Conservation (phyloP, 2,113 vertebrate species). For the Enhydra lutris region DNA sequence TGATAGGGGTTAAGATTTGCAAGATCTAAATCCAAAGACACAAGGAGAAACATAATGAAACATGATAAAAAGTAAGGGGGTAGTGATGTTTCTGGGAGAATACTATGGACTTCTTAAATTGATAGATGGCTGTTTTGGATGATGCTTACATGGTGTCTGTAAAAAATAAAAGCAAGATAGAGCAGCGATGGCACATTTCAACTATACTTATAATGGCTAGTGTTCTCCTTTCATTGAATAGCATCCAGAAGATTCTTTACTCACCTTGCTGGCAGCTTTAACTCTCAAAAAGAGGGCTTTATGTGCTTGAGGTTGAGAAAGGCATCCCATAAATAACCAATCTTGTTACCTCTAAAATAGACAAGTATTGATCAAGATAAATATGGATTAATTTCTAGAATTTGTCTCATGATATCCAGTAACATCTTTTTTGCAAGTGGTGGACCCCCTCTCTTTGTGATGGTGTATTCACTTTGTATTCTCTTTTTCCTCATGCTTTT, state of each 20-base stretch:
- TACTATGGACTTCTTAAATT: neutral
- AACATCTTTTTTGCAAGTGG: neutral
- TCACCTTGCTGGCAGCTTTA: neutral
- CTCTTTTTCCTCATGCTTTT: neutral
- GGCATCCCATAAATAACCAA: neutral
- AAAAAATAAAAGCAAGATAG: neutral
- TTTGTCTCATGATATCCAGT: neutral
- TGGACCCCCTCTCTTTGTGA: neutral
- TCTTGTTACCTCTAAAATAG: neutral
- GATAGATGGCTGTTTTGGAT: neutral
- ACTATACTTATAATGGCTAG: neutral
- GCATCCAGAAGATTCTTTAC: neutral
- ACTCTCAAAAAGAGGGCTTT: neutral
- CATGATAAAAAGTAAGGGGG: neutral
- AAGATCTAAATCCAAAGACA: neutral
- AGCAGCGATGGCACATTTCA: neutral
- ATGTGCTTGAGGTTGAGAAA: neutral
- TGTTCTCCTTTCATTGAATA: neutral
- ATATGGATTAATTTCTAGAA: conserved; percentile 17
- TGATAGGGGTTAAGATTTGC: neutral
- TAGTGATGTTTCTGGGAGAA: neutral
- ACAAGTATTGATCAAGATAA: neutral
- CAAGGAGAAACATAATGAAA: neutral
- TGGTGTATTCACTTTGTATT: neutral
- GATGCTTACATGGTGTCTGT: neutral